Conservation (phyloP, 2,797 vertebrate genomes). For the Bovichtus variegatus region DNA sequence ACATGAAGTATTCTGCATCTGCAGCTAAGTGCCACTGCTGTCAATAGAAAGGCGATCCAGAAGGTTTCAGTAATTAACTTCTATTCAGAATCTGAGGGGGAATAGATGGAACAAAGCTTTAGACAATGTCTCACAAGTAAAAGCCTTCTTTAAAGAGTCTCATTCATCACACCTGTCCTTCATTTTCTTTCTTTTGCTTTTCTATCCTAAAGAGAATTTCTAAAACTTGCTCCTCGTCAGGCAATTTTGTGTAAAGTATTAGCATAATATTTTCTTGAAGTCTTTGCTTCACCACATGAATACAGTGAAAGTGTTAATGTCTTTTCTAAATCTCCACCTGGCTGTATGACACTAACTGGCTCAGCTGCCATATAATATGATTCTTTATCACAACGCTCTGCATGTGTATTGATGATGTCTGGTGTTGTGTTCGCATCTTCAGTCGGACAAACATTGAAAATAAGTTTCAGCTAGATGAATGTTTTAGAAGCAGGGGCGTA, state of each 20-base stretch:
- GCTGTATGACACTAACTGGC: too few relatives aligned
- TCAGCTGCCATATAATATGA: too few relatives aligned
- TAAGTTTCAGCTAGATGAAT: too few relatives aligned
- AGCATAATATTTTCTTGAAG: not conserved
- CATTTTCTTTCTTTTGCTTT: not conserved
- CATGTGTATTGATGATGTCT: too few relatives aligned
- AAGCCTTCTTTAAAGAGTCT: too few relatives aligned
- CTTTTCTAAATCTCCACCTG: too few relatives aligned
- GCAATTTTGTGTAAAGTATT: not conserved
- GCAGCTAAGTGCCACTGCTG: slow-evolving; percentile 4
- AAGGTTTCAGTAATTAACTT: not conserved
- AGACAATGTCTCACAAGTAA: not conserved
- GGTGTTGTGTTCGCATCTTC: too few relatives aligned
- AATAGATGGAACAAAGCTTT: not conserved
- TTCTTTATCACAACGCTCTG: too few relatives aligned
- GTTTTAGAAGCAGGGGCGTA: too few relatives aligned
- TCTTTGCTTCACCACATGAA: not conserved
- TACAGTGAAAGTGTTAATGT: too few relatives aligned
- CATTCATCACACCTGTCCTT: not conserved
- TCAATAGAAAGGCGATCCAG: slow-evolving; percentile 9
- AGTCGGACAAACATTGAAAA: too few relatives aligned
- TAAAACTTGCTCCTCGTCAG: not conserved
- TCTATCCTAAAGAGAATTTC: not conserved
- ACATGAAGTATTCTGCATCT: slow-evolving; percentile 13
- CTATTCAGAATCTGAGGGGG: not conserved